phyloP scores from a whole-genome alignment of 2,888 invertebrate genomes.

The Pteria penguin region DNA sequence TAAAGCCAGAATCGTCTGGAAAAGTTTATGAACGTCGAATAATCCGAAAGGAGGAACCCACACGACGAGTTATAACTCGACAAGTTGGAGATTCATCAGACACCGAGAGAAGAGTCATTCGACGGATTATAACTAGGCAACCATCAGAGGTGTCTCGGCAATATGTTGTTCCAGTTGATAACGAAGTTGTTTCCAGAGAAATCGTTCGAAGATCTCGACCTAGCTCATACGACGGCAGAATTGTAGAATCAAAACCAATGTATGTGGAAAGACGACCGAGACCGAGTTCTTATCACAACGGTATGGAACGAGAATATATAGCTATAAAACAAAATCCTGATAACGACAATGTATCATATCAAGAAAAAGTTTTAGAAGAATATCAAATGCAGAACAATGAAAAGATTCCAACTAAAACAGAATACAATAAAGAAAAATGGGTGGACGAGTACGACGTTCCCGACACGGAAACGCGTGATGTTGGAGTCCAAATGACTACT shows the following conservation, averaged over 20 bases:
- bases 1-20: neutral
- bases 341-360: neutral
- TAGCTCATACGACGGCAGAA: neutral
- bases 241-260: neutral
- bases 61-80: neutral
- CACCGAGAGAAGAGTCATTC: neutral
- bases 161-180: neutral
- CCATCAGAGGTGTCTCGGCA: neutral
- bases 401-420: too few relatives aligned
- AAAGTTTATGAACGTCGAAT: neutral
- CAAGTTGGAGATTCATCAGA: neutral
- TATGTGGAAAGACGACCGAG: neutral
- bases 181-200: neutral
- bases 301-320: constrained; percentile 18
- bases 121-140: constrained; percentile 6
- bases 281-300: constrained; percentile 20
- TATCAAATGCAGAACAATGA: constrained; percentile 12
- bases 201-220: neutral
- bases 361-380: neutral
- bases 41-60: neutral
- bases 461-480: constrained; percentile 21
- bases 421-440: constrained; percentile 15
- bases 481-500: constrained; percentile 44
- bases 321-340: neutral
- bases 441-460: constrained; percentile 21